Evolutionary conservation across 2,888 invertebrate species (phyloP), one percentile per base, ranked within the genome.

Genomic region (Nesidiocoris tenuis): DNA sequence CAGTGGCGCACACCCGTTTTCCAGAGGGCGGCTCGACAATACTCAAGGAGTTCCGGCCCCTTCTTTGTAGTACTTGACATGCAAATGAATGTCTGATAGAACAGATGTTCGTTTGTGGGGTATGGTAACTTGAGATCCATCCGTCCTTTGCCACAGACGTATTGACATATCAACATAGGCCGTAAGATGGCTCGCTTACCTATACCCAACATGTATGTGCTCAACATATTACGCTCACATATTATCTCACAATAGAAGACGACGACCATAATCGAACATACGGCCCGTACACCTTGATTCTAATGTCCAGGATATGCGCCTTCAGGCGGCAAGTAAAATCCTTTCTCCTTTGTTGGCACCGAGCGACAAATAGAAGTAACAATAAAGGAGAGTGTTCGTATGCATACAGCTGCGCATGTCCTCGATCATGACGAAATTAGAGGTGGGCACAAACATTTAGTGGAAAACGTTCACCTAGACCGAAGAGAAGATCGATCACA

Each of bases 1-100:
- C 3, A 12, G 3, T 12, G 5, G 3, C 39, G 39, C 39, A 39
- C 39, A 39, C 39, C n/a, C 39, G 39, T 39, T 39, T 19, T 56
- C 21, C 55, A 3, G 9, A 72, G 72, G 72, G 61, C 61, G 54
- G 72, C 72, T 72, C 61, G 72, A 72, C 72, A 72, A 72, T 61
- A 61, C 72, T 72, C 61, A 39, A 72, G 72, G 25, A 72, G 72
- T 72, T 72, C 72, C 72, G 72, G 72, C 61, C 72, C 72, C 72
- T 72, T 72, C 72, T 72, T 72, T 72, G 72, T 39, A 39, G 39
- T 72, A 72, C 72, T 72, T 72, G 72, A 61, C 66, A 75, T 75
- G 75, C 75, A 75, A 75, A 75, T 75, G 75, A 67, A 61, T 75
- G 21, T 75, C 61, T 75, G 67, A 75, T 75, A 75, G 75, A 61